These are phyloP conservation scores for Pollenia labialis DNA, from an alignment of 2,888 invertebrate genomes.

Conservation along the genomic window DNA sequence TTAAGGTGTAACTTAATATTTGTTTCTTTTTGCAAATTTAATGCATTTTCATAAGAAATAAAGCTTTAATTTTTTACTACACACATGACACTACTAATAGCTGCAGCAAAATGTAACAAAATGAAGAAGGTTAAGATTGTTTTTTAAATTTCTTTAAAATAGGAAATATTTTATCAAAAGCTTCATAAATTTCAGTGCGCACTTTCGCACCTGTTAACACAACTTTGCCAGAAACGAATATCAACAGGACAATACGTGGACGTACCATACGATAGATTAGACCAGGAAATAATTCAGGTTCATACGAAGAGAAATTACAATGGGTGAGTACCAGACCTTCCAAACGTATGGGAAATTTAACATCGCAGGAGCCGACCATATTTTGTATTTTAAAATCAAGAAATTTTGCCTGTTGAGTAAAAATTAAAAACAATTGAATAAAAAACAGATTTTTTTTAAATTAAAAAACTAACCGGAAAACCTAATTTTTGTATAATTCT, in stretches of 20 bases:
- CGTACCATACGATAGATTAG: slow-evolving; percentile 99
- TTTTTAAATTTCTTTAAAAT: slow-evolving; percentile 98
- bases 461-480: slow-evolving; percentile 86
- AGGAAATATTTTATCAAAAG: slow-evolving; percentile 98
- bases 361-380: slow-evolving; percentile 92
- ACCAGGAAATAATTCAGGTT: slow-evolving; percentile 99
- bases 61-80: slow-evolving; percentile 14
- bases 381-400: slow-evolving; percentile 93
- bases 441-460: too few species aligned
- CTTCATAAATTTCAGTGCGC: slow-evolving; percentile 95
- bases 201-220: slow-evolving; percentile 99
- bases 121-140: slow-evolving; percentile 84
- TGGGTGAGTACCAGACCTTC: slow-evolving; percentile 90
- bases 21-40: neutral
- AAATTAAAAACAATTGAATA: neutral
- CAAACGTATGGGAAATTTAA: slow-evolving; percentile 90
- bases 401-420: slow-evolving; percentile 89
- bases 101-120: slow-evolving; percentile 15
- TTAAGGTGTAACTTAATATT: too few species aligned
- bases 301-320: slow-evolving; percentile 93
- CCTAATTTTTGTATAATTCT: slow-evolving; percentile 93
- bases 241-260: slow-evolving; percentile 97
- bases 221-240: slow-evolving; percentile 99
- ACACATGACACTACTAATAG: neutral
- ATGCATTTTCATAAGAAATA: slow-evolving; percentile 19